Evolutionary conservation across 2,888 invertebrate genomes (phyloP), one percentile per base, ranked within the genome.

Genomic region (Drosophila subsilvestris): DNA sequence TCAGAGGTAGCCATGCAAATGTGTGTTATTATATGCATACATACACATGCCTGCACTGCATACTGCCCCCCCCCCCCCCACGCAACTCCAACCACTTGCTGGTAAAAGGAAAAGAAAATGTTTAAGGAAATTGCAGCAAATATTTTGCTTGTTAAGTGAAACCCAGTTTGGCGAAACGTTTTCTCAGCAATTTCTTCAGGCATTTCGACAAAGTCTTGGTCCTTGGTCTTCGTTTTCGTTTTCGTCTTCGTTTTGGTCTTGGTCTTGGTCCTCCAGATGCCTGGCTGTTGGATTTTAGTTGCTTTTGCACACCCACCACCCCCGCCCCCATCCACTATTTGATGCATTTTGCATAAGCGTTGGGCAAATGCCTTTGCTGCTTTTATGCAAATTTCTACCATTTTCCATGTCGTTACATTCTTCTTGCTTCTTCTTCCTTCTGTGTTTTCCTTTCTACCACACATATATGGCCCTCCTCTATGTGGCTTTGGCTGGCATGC

Each of bases 301-400:
- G 54, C 63, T 72, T 63, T 54, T 44, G n/a, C 53, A 43, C 65
- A 48, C 3, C 17, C 29, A 44, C 10, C 48, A 44, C 50, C 58
- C 18, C 45, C n/a, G 29, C 27, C 62, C 53, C 68, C 75, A 68
- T 70, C 57, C 77, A 74, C 55, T 47, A 47, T 68, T 75, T 89
- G 76, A 76, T 88, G 88, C 88, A 88, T 86, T 88, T 89, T 86
- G 84, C 88, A 87, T 86, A 88, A 89, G 89, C 76, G 86, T 88
- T 88, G 70, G 80, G 66, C 75, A 86, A 86, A 89, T 86, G 88
- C 86, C 86, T 86, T 88, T 86, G 89, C 71, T 57, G 74, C 75
- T 71, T 89, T 86, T 89, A 86, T 86, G 86, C 86, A 86, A 86
- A 86, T 86, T 89, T 89, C 75, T 69, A 70, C 83, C 86, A 89